Evolutionary conservation across 1,140 invertebrate species (phyloP), one percentile per base, ranked within the genome.

Genomic region (Drosophila azteca): DNA sequence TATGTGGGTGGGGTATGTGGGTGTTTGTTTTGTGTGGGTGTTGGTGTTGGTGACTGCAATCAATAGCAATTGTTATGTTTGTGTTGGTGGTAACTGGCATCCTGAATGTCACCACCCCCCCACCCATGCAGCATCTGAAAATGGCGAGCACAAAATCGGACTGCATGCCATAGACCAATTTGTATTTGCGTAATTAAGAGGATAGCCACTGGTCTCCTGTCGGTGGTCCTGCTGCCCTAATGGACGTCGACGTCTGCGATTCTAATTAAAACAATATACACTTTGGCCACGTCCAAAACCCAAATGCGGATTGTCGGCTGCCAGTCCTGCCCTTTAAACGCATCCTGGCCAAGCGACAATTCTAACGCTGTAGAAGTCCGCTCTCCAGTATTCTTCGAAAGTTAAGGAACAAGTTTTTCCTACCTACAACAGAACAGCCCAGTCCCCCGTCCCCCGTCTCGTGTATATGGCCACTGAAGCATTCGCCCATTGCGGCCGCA

Each of bases 131-230:
- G n/a, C 24, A 55, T 41, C 17, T 13, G 62, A 29, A 73, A 77
- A 68, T 61, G 60, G 68, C 63, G 45, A 60, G 58, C 59, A 61
- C 58, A 41, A 65, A 83, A 84, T 70, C 76, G 61, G 58, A 72
- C 55, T 61, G 79, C 78, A 82, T 82, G 78, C 78, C 46, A 71
- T 70, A 58, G 49, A 71, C 54, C 69, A 78, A 88, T 85, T 87
- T 82, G 78, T 78, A 64, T 74, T 72, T 65, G 62, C 79, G 61
- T 82, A 87, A 87, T 85, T 87, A 87, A 80, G 67, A 65, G 62
- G 51, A 77, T 44, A 58, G 50, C 49, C 65, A 53, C 62, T 81
- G 62, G 50, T 43, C 46, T 58, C 58, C 62, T 67, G 65, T 43
- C 50, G 49, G 49, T 26, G 3, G 24, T 26, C 3, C 46, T 48